Evolutionary conservation across 2,113 vertebrate genomes (phyloP).

Genomic region (Xerus inauris): DNA sequence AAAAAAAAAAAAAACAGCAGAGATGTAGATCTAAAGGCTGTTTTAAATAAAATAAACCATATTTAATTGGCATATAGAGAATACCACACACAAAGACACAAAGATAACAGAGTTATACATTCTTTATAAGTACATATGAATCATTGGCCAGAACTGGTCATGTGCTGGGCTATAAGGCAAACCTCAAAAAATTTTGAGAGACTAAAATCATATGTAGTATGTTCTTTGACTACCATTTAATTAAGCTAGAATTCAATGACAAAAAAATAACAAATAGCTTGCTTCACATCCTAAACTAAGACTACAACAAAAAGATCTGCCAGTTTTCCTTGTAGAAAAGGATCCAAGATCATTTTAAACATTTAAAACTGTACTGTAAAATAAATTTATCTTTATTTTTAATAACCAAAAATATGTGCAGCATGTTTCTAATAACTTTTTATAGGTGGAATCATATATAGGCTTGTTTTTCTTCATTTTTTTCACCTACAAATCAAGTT

Average conservation of each 20-base stretch:
- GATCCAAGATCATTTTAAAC: not conserved
- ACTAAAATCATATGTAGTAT: not conserved
- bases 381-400: constrained; percentile 24
- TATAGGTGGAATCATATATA: not conserved
- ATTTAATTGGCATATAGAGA: not conserved
- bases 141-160: not conserved
- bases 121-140: not conserved
- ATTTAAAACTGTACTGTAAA: constrained; percentile 21
- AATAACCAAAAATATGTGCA: not conserved
- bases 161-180: not conserved
- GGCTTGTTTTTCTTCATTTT: constrained; percentile 3
- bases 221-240: not conserved
- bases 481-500: not conserved
- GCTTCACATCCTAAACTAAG: not conserved
- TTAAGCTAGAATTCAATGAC: not conserved
- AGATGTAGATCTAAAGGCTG: not conserved
- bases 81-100: not conserved
- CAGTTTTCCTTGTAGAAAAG: not conserved
- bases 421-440: not conserved
- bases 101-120: not conserved
- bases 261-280: not conserved
- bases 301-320: not conserved
- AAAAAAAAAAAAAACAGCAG: not conserved
- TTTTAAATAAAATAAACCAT: constrained; percentile 26
- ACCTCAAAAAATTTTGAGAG: not conserved